phyloP scores from a whole-genome alignment of 2,797 vertebrate species.

The Geotrypetes seraphini region DNA sequence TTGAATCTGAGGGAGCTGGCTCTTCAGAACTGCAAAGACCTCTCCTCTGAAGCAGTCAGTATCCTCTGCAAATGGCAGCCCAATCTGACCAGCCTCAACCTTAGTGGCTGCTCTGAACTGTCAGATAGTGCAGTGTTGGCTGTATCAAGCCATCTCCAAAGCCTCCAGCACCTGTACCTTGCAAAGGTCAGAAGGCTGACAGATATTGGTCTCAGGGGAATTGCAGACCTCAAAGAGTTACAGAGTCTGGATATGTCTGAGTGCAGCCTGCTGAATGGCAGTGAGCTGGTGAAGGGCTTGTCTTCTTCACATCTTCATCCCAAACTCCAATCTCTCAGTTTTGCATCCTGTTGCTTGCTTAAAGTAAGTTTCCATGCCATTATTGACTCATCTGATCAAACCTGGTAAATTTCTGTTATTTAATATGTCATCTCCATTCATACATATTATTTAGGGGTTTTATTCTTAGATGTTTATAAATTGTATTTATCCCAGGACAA shows the following conservation, averaged over 20 bases:
- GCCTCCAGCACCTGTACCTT: conserved; percentile 47
- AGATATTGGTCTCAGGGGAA: conserved; percentile 51
- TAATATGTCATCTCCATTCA: too few species aligned
- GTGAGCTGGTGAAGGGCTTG: conserved; percentile 54
- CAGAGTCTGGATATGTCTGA: conserved; percentile 59
- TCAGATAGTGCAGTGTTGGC: conserved; percentile 53
- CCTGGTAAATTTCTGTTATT: too few species aligned
- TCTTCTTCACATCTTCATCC: conserved; percentile 3
- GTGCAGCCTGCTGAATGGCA: conserved; percentile 60
- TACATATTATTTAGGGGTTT: too few species aligned
- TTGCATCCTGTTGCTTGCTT: conserved; percentile 67
- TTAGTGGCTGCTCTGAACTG: conserved; percentile 67
- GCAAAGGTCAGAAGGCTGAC: conserved; percentile 59
- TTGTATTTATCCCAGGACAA: too few species aligned
- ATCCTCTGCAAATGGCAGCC: conserved; percentile 59
- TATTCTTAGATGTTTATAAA: too few species aligned
- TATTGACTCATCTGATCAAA: too few species aligned
- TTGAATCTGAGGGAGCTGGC: conserved; percentile 53
- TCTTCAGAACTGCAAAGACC: conserved; percentile 64
- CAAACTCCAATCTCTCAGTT: conserved; percentile 51
- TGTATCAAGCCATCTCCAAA: conserved; percentile 33
- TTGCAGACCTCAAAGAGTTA: conserved; percentile 46
- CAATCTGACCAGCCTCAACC: conserved; percentile 53
- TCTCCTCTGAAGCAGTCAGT: conserved; percentile 63
- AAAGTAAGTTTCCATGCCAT: conserved; percentile 38